phyloP scores from a whole-genome alignment of 2,888 invertebrate genomes.

The Scrobipalpa atriplicella region DNA sequence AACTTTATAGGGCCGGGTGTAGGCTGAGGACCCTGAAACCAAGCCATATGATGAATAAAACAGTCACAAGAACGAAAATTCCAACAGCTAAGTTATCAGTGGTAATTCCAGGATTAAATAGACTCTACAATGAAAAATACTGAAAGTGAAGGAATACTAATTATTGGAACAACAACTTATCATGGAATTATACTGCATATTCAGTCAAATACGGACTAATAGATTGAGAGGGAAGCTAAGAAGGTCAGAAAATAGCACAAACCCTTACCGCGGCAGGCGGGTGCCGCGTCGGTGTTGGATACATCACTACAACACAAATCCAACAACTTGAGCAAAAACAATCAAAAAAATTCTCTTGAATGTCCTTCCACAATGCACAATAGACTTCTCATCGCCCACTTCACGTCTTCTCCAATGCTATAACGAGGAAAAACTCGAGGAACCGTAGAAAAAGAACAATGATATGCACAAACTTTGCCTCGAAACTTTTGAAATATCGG shows the following conservation, averaged over 20 bases:
- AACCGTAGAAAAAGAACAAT: slow-evolving; percentile 72
- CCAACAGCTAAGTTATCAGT: slow-evolving; percentile 20
- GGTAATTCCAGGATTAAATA: slow-evolving; percentile 4
- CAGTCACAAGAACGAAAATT: slow-evolving; percentile 32
- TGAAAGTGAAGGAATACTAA: not conserved
- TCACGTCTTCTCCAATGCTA: slow-evolving; percentile 63
- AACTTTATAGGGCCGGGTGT: slow-evolving; percentile 96
- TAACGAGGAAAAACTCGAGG: slow-evolving; percentile 67
- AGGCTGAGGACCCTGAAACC: slow-evolving; percentile 90
- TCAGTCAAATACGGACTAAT: slow-evolving; percentile 12
- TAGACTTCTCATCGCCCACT: slow-evolving; percentile 67
- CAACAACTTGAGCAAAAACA: slow-evolving; percentile 44
- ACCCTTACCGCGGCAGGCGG: slow-evolving; percentile 89
- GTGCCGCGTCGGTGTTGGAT: slow-evolving; percentile 90
- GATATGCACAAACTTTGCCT: slow-evolving; percentile 80
- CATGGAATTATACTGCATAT: slow-evolving; percentile 9
- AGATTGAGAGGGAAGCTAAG: slow-evolving; percentile 33
- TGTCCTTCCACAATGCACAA: slow-evolving; percentile 60
- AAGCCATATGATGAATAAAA: slow-evolving; percentile 47
- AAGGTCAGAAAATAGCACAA: slow-evolving; percentile 57
- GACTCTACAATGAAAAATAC: not conserved
- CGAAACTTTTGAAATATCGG: slow-evolving; percentile 73
- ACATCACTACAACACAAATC: slow-evolving; percentile 77
- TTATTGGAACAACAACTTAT: not conserved
- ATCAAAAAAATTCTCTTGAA: slow-evolving; percentile 69